Evolutionary conservation across 1,140 invertebrate species (phyloP), one percentile per base, ranked within the genome.

Genomic region (Camponotus pennsylvanicus): DNA sequence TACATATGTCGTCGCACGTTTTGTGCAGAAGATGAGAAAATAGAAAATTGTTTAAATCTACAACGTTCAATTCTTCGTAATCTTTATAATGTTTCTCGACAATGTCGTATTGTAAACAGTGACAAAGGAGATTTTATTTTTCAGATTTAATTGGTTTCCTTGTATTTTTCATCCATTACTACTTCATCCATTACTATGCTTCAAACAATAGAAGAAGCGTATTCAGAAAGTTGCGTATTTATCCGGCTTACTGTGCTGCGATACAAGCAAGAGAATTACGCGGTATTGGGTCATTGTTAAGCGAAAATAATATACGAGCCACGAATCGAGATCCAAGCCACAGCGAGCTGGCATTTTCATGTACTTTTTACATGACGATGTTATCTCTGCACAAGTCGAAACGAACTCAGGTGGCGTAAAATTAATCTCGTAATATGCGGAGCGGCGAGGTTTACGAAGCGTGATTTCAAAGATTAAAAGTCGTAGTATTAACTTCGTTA

Each of bases 361-460:
- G 40, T 55, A 61, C 52, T 84, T 84, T 86, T 76, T 52, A 45
- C 55, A 40, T 32, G 42, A 67, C 59, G 64, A 83, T 57, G 27
- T 27, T 27, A 63, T 78, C 49, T 37, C 6, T 9, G 45, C 9
- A 7, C 66, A 59, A 78, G 27, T 57, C 57, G 59, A 66, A 85
- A 79, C 59, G 49, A 67, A 27, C 32, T 6, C 83, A 34, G 67
- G 7, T 63, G 59, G 64, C 42, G 75, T 79, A 27, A 73, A 88
- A 86, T 86, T 85, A 86, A 85, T 79, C 75, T 77, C 52, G 67
- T 49, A 85, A 87, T 73, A 85, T 64, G 66, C 45, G 37, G 1
- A 27, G 37, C 34, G 8, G 3, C 55, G 49, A 32, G 80, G 52
- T 69, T 83, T 69, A 77, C 45, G 45, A 76, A 85, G 34, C 6